Evolutionary conservation across 53 echinoderm and acorn worm species (phyloP), one percentile per base, ranked within the genome.

Genomic region (Zoroaster sp.): DNA sequence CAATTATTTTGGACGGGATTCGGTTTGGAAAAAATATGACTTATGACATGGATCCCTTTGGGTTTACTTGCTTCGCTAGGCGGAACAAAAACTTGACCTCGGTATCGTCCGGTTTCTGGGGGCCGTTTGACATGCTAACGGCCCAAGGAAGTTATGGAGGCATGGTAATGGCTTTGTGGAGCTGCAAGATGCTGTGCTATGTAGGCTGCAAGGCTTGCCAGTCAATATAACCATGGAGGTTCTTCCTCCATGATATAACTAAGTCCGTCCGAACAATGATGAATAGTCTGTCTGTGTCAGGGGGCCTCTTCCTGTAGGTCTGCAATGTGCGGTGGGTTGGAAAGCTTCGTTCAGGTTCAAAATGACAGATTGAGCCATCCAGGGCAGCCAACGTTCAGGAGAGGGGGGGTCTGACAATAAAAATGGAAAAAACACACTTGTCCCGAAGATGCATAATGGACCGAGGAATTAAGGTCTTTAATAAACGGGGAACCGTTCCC

Each of bases 311-410:
- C 39, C 21, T 59, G 59, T 38, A 73, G 40, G 73, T 39, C 40
- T 37, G 54, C 63, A 6, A 37, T 83, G 69, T 83, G 83, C 83
- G 70, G 69, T 35, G 83, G 83, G 15, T 71, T 71, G 83, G 18
- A 83, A 69, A 71, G 47, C 10, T 35, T 25, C 18, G 46, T 32
- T 35, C n/a, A n/a, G 71, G 44, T 30, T 35, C 33, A 30, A 70
- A 66, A 81, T 43, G 42, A 66, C 28, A 46, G 42, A 20, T n/a
- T 25, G 40, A 40, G n/a, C 6, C 18, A 18, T 18, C 40, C 3
- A 41, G 18, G 35, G 5, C 37, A 38, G 36, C 36, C 20, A 54
- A 21, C 15, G 17, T 35, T 59, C 53, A 35, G 78, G 59, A 17
- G 52, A 54, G 55, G 73, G 18, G 21, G 76, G 34, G 35, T 13